Evolutionary conservation across 2,797 vertebrate genomes (phyloP).

Genomic region (Lacerta bilineata): DNA sequence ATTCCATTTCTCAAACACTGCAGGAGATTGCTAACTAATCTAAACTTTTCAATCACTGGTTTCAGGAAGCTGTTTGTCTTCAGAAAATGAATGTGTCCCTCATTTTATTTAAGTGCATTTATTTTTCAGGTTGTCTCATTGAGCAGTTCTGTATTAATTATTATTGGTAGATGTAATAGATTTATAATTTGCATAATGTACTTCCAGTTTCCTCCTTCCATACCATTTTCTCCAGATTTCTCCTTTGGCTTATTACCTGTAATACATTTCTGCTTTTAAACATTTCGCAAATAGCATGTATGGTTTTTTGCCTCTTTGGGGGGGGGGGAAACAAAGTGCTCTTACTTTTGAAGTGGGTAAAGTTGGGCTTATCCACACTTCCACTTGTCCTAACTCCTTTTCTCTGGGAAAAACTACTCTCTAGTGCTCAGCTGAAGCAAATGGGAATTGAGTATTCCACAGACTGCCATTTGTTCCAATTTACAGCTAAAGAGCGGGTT

Average conservation of each 20-base stretch:
- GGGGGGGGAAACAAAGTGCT: background rate
- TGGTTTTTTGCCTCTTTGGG: too few relatives aligned
- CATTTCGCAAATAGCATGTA: background rate
- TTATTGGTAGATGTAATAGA: background rate
- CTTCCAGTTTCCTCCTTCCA: background rate
- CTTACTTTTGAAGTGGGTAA: too few relatives aligned
- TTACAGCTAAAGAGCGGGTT: too few relatives aligned
- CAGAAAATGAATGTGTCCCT: constrained; percentile 51
- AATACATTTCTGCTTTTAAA: background rate
- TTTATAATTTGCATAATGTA: background rate
- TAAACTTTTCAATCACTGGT: constrained; percentile 55
- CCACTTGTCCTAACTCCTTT: too few relatives aligned
- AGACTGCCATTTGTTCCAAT: too few relatives aligned
- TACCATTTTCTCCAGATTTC: background rate
- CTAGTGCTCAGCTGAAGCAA: too few relatives aligned
- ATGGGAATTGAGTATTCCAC: too few relatives aligned
- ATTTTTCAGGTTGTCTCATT: constrained; percentile 46
- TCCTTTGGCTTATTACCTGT: background rate
- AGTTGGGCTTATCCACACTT: too few relatives aligned
- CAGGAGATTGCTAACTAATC: constrained; percentile 62
- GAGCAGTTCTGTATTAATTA: constrained; percentile 16
- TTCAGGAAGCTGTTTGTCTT: constrained; percentile 53
- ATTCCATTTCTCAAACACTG: constrained; percentile 35
- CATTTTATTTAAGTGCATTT: constrained; percentile 17
- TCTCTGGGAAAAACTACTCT: too few relatives aligned